Base-by-base conservation (phyloP, 2,113 vertebrate species). In the Nothocercus nigrocapillus region DNA sequence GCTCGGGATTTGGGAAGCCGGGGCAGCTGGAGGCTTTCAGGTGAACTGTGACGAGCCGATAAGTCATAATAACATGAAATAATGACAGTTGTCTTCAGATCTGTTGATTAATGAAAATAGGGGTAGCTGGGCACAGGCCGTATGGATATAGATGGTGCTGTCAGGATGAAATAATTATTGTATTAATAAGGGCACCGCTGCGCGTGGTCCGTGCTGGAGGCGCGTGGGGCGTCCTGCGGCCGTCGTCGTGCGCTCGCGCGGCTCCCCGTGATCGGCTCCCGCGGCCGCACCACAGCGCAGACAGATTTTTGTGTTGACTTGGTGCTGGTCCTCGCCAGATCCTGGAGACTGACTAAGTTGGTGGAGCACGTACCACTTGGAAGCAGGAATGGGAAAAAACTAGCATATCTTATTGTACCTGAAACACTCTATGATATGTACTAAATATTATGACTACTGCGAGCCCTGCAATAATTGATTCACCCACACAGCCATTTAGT, bases 401-500 rank as follows among this genome's bases (percentile, higher is more conserved):
- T 94, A 96, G 97, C 97, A 95, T 97, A 96, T 97, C 98, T 97
- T 97, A 98, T 98, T 98, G 97, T 98, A 98, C 98, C 98, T 98
- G 98, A 98, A 98, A 98, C 98, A 98, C 97, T 98, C 97, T 98
- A 98, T 98, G 98, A 98, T 98, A 97, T 97, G 97, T 97, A 98
- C 98, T 98, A 98, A 99, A 99, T 98, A 98, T 98, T 98, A 98
- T 98, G 98, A 98, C 98, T 98, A 97, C 97, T 97, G 97, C 82
- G 93, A 98, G 98, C 98, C 98, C 97, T 97, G 96, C 97, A 97
- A 98, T 98, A 98, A 99, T 98, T 98, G 98, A 98, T 98, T 99
- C 98, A 98, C 98, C 98, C 98, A 98, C 98, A 97, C 98, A 98
- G 97, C 98, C 98, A 98, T 98, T 99, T 98, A 98, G 98, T 98